These are phyloP conservation scores for Illadopsis cleaveri DNA, from an alignment of 2,113 vertebrate species.

Conservation along the genomic window DNA sequence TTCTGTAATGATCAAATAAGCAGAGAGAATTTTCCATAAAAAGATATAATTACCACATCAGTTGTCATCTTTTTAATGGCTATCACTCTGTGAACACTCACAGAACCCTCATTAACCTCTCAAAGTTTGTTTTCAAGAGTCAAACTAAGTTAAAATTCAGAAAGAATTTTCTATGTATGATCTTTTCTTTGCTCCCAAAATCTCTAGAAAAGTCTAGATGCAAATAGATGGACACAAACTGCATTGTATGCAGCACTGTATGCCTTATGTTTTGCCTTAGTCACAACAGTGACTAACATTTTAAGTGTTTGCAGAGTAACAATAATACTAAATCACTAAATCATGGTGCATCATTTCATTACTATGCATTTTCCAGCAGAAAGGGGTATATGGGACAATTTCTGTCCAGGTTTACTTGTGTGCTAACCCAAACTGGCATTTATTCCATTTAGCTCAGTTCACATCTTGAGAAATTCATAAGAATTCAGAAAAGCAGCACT, in stretches of 20 bases:
- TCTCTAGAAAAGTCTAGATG: background rate
- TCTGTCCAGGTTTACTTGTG: background rate
- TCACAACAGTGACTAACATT: background rate
- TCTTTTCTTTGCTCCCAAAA: background rate
- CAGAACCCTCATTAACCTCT: background rate
- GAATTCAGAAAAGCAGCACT: background rate
- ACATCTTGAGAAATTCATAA: background rate
- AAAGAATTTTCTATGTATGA: background rate
- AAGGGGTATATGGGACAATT: background rate
- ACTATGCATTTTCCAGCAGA: background rate
- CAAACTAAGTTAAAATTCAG: background rate
- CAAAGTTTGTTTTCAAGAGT: background rate
- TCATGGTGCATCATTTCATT: background rate
- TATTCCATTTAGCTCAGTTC: background rate
- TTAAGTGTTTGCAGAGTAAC: background rate
- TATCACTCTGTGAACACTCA: background rate
- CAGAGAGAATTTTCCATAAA: background rate
- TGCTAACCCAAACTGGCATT: background rate
- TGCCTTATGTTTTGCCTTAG: background rate
- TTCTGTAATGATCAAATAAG: background rate
- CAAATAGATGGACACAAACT: background rate
- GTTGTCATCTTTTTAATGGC: background rate
- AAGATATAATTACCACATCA: background rate
- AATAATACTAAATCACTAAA: background rate
- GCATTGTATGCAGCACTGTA: background rate